Evolutionary conservation across 2,113 vertebrate genomes (phyloP).

Genomic region (Chamaetylas fuelleborni): DNA sequence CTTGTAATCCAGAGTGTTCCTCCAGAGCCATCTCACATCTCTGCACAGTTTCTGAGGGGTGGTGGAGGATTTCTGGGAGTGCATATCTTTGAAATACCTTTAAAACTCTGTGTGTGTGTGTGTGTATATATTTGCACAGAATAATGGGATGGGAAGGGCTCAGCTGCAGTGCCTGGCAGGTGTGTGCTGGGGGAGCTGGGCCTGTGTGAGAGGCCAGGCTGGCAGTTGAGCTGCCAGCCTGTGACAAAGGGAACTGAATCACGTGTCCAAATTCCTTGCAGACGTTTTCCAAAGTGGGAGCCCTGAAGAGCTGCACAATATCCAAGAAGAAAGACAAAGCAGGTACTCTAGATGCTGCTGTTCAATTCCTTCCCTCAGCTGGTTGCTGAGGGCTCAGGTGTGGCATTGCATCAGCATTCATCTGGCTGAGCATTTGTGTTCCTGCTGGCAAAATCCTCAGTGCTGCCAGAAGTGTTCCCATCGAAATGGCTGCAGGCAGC

Average conservation of each 20-base stretch:
- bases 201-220: not conserved
- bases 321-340: constrained; percentile 93
- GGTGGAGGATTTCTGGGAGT: not conserved
- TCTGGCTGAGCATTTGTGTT: not conserved
- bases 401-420: not conserved
- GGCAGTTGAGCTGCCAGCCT: not conserved
- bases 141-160: not conserved
- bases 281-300: constrained; percentile 87
- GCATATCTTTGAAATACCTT: fast-evolving
- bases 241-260: constrained; percentile 32
- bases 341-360: constrained; percentile 72
- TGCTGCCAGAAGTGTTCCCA: not conserved
- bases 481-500: constrained; percentile 12
- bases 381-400: not conserved
- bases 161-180: not conserved
- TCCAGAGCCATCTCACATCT: not conserved
- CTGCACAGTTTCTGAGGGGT: not conserved
- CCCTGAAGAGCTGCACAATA: constrained; percentile 84
- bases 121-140: not conserved
- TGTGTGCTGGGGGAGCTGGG: not conserved
- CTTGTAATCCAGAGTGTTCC: not conserved
- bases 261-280: constrained; percentile 66
- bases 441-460: not conserved
- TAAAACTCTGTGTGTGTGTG: too few species aligned
- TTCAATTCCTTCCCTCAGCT: constrained; percentile 9